These are phyloP conservation scores for Empidonax alnorum DNA, from an alignment of 2,113 vertebrate genomes.

Conservation along the genomic window DNA sequence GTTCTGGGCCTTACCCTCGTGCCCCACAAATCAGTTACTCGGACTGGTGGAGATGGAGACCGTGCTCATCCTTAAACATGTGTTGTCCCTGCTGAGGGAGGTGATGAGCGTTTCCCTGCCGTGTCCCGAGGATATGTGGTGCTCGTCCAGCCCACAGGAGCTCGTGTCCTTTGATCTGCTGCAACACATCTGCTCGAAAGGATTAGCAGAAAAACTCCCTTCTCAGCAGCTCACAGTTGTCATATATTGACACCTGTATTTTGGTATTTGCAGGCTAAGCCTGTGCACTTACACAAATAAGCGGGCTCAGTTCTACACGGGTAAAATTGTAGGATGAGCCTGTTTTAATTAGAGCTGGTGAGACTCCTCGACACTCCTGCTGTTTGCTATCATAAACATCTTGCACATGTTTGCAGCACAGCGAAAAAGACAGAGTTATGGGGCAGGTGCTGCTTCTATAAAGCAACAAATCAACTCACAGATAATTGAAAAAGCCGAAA, in stretches of 20 bases:
- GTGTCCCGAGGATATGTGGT: background rate
- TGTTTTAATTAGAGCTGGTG: slow-evolving; percentile 68
- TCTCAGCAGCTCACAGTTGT: slow-evolving; percentile 55
- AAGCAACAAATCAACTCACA: slow-evolving; percentile 46
- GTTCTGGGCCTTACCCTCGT: background rate
- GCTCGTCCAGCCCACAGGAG: background rate
- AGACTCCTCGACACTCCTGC: slow-evolving; percentile 56
- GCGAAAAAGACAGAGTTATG: slow-evolving; percentile 19
- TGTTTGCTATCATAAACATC: slow-evolving; percentile 67
- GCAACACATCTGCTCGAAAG: slow-evolving; percentile 32
- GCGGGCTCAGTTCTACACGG: slow-evolving; percentile 59
- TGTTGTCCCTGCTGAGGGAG: background rate
- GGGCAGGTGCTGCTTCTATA: slow-evolving; percentile 48
- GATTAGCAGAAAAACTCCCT: slow-evolving; percentile 59
- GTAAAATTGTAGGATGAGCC: slow-evolving; percentile 62
- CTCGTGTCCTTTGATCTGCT: slow-evolving; percentile 45
- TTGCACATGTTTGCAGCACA: slow-evolving; percentile 42
- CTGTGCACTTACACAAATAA: slow-evolving; percentile 55
- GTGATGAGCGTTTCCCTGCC: background rate
- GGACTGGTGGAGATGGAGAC: background rate
- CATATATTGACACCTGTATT: slow-evolving; percentile 61
- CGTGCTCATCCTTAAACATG: background rate
- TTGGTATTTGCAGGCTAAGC: slow-evolving; percentile 58
- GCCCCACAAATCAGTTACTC: background rate
- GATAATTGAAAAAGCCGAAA: slow-evolving; percentile 30